These are phyloP conservation scores for Tragelaphus eurycerus DNA, from an alignment of 2,797 vertebrate species.

Conservation along the genomic window DNA sequence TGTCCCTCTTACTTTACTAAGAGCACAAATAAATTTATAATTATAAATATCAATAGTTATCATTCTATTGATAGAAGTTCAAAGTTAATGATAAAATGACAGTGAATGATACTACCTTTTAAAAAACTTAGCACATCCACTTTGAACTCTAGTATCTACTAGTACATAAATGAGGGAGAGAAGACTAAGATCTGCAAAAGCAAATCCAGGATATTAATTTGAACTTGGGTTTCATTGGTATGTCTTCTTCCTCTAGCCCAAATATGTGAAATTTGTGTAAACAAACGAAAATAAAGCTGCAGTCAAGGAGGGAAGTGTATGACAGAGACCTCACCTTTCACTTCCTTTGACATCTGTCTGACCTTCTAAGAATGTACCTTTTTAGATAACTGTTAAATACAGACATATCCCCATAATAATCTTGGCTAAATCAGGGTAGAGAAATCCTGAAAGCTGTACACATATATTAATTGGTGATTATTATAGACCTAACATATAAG, in stretches of 20 bases:
- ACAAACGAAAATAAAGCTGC: background rate
- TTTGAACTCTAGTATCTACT: background rate
- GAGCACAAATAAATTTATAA: conserved; percentile 2
- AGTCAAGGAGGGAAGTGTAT: background rate
- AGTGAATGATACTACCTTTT: background rate
- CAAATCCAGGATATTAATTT: background rate
- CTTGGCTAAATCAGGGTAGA: background rate
- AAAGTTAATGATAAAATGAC: conserved; percentile 37
- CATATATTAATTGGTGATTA: background rate
- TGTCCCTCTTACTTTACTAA: background rate
- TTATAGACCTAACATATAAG: background rate
- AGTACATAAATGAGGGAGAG: background rate
- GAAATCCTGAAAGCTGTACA: background rate
- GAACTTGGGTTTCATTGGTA: background rate
- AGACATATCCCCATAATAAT: background rate
- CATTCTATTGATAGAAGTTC: background rate
- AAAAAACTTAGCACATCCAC: background rate
- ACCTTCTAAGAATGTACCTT: background rate
- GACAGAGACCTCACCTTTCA: background rate
- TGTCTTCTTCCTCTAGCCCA: background rate
- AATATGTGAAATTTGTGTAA: background rate
- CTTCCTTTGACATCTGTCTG: background rate
- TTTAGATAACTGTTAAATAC: background rate
- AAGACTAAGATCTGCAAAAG: background rate
- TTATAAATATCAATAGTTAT: background rate